phyloP scores from a whole-genome alignment of 1,140 invertebrate species.

The Homarus americanus region DNA sequence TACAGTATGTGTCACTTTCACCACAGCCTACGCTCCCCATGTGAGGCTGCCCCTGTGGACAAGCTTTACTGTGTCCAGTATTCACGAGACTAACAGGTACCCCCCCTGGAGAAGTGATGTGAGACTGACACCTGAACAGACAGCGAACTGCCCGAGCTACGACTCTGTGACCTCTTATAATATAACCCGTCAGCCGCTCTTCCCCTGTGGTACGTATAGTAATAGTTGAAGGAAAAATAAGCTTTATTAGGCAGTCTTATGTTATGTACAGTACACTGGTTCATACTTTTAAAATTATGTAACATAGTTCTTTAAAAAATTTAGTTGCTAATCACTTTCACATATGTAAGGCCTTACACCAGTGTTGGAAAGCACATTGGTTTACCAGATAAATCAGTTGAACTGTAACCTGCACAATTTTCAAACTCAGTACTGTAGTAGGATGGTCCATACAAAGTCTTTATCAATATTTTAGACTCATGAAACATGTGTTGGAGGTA shows the following conservation, averaged over 20 bases:
- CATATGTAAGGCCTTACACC: background rate
- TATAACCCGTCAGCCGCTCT: background rate
- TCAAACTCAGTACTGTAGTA: too few relatives aligned
- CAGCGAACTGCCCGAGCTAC: slow-evolving; percentile 1
- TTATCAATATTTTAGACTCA: too few relatives aligned
- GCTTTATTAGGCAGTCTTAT: background rate
- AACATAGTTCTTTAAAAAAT: background rate
- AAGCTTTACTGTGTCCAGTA: slow-evolving; percentile 1
- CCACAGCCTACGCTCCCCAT: background rate
- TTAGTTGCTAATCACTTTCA: background rate
- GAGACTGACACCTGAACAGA: background rate
- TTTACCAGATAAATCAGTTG: too few relatives aligned
- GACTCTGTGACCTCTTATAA: background rate
- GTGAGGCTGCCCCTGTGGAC: slow-evolving; percentile 35
- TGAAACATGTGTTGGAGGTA: too few relatives aligned
- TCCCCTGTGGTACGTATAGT: slow-evolving; percentile 21
- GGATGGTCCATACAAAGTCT: too few relatives aligned
- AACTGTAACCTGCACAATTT: too few relatives aligned
- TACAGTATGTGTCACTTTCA: background rate
- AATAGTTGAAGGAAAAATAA: background rate
- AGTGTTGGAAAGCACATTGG: too few relatives aligned
- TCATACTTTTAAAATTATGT: background rate
- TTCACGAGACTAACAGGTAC: background rate
- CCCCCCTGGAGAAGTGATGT: slow-evolving; percentile 23
- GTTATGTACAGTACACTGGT: background rate